Evolutionary conservation across 2,113 vertebrate genomes (phyloP), one percentile per base, ranked within the genome.

Genomic region (Polypterus senegalus): DNA sequence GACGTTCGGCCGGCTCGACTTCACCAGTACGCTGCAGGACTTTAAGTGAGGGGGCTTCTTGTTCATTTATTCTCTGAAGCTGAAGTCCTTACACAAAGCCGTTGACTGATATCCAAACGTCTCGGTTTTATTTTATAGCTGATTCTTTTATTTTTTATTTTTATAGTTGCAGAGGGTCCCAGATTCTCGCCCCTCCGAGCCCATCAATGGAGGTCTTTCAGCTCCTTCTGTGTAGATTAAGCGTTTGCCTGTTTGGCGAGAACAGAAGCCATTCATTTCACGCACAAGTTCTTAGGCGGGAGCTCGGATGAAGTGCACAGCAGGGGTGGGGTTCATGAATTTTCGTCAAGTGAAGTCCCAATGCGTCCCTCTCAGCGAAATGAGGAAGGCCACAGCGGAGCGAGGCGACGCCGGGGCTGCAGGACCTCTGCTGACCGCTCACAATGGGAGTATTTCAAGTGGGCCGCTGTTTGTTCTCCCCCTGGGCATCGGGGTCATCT

Each of bases 261-360:
- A 75, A 80, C 74, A 75, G 71, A 67, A 64, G 74, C 77, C 74
- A 79, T 79, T 81, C 74, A 78, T 77, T 72, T 74, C 57, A 69
- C 76, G 73, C 76, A 69, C 72, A 67, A 63, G 51, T 51, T 51
- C 47, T 5, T 3, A 62, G 60, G 47, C 57, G 60, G 27, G 58
- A 9, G 51, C 62, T 51, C 48, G 72, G 70, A 74, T 71, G 71
- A 57, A 56, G 48, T 66, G 54, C 61, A n/a, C 57, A 27, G 27
- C 27, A 27, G 52, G 7, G 60, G 48, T 58, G 63, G 56, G 61
- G 63, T 61, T 63, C 61, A 59, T 65, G 51, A 68, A 64, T 68
- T 63, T 61, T 67, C 57, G 54, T 63, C 63, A 59, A 58, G 54
- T 61, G 68, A 44, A n/a, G 58, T n/a, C 58, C 67, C 73, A 74